Percentiles rank a stretch among this genome's conserved stretches.
These are phyloP conservation scores for Amblyraja radiata DNA, from an alignment of 2,797 vertebrate species.

Conservation along the genomic window DNA sequence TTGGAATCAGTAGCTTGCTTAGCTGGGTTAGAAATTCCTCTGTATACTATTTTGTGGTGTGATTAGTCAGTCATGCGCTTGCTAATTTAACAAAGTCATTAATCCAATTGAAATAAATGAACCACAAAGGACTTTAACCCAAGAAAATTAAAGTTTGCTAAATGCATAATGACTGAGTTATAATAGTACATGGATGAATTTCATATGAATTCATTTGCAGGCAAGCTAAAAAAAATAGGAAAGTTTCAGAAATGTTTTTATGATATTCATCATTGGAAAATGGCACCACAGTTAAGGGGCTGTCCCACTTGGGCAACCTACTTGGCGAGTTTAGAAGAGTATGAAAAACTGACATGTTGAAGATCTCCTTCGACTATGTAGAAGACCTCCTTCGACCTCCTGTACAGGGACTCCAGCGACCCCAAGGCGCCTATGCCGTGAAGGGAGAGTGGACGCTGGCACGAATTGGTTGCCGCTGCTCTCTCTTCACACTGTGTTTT, in stretches of 20 bases:
- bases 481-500: too few relatives aligned
- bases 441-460: too few relatives aligned
- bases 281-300: background rate
- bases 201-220: background rate
- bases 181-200: background rate
- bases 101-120: background rate
- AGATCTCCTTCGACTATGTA: too few relatives aligned
- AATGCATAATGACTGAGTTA: background rate
- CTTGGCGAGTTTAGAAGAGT: too few relatives aligned
- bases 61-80: background rate
- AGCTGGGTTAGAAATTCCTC: background rate
- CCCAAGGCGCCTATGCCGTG: too few relatives aligned
- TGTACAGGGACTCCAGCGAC: too few relatives aligned
- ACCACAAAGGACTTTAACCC: background rate
- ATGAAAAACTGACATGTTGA: too few relatives aligned
- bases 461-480: too few relatives aligned
- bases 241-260: too few relatives aligned
- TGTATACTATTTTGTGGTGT: background rate
- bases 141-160: background rate
- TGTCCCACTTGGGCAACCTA: too few relatives aligned
- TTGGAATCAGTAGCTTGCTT: slow-evolving; percentile 5
- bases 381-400: too few relatives aligned
- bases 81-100: slow-evolving; percentile 5
- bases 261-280: background rate
- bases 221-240: background rate